Base-by-base conservation (phyloP, 2,888 invertebrate species). In the Caenorhabditis drosophilae region DNA sequence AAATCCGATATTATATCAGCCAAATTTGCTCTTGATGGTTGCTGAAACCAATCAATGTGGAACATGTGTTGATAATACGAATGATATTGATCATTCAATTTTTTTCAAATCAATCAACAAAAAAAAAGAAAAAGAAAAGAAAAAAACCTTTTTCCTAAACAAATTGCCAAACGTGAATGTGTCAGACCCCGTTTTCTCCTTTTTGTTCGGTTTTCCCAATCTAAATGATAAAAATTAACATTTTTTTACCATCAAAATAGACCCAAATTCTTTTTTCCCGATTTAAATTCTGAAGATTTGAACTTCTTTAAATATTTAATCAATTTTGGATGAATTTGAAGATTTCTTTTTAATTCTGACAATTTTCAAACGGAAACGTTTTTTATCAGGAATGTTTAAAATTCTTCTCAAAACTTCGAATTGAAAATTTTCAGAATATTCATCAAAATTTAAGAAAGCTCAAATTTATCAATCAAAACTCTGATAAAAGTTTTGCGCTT, bases 161-260 rank as follows among this genome's bases (percentile, higher is more conserved):
- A 70, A 26, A 18, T 59, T 59, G 12, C 66, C 54, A 26, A 70
- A 70, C 18, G 70, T 66, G 48, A 70, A 67, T 1, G 70, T 70
- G 23, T 70, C 70, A 2, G 70, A 66, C 16, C 67, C 70, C 0
- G 66, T 50, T 35, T 70, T 70, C 18, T 70, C 60, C 38, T 62
- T 58, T 18, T 60, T 59, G 22, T 46, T 55, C 20, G 35, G 15
- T 22, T 66, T 66, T n/a, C 42, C 53, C 4, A 64, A 31, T 47
- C 66, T 59, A 48, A 25, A 64, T n/a, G n/a, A n/a, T n/a, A n/a
- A n/a, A n/a, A n/a, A n/a, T n/a, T n/a, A n/a, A n/a, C n/a, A n/a
- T n/a, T n/a, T n/a, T n/a, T n/a, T n/a, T n/a, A n/a, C n/a, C n/a
- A n/a, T n/a, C n/a, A n/a, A n/a, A n/a, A 9, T 12, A 9, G 31